A percentile compares a stretch with the other conserved stretches of the same genome.
phyloP scores from a whole-genome alignment of 2,113 vertebrate species.

The Dolichallabes microphthalmus region DNA sequence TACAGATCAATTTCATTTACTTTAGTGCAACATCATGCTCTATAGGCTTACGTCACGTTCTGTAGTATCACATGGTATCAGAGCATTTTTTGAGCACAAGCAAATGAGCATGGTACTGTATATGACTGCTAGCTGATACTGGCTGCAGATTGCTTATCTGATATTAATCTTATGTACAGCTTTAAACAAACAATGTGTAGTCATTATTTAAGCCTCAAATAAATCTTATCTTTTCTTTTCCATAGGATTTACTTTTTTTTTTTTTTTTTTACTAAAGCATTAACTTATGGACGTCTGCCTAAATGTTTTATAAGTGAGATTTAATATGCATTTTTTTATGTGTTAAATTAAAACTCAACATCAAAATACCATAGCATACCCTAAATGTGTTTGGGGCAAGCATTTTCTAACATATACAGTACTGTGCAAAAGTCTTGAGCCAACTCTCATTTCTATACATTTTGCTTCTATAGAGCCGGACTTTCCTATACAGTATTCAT shows the following conservation, averaged over 20 bases:
- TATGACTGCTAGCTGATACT: background rate
- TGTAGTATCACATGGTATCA: background rate
- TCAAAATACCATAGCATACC: background rate
- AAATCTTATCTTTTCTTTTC: background rate
- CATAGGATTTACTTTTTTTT: conserved; percentile 12
- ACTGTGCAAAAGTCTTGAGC: too few relatives aligned
- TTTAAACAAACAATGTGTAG: background rate
- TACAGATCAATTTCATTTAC: background rate
- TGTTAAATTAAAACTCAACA: background rate
- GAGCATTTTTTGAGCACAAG: background rate
- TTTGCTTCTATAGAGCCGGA: too few relatives aligned
- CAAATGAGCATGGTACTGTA: background rate
- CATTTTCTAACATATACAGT: background rate
- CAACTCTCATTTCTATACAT: too few relatives aligned
- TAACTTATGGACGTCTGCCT: background rate
- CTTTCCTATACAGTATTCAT: too few relatives aligned
- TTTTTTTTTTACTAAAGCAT: background rate
- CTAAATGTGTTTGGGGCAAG: background rate
- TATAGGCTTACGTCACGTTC: background rate
- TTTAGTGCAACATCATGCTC: background rate
- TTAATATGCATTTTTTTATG: conserved; percentile 30
- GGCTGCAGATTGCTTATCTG: background rate
- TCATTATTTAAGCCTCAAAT: conserved; percentile 24
- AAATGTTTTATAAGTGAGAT: background rate
- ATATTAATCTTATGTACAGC: background rate